Percentiles rank a stretch among this genome's conserved stretches.
Conservation (phyloP, 2,113 vertebrate genomes). For the Phoenicopterus ruber region DNA sequence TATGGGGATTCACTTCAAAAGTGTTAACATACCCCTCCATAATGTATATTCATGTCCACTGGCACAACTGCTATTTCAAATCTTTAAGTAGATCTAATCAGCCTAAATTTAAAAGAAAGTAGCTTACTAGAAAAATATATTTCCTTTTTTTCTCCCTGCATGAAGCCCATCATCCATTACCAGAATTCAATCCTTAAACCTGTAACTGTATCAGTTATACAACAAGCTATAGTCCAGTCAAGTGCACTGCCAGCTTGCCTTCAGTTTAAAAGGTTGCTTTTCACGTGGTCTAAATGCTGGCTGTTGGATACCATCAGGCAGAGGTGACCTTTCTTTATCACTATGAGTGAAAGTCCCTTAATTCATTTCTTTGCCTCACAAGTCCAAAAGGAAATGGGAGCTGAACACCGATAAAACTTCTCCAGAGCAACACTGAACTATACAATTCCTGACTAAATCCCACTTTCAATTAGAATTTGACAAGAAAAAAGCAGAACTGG, state of each 20-base stretch:
- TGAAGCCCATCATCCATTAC: not conserved
- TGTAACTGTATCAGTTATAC: not conserved
- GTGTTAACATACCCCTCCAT: not conserved
- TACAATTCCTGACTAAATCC: not conserved
- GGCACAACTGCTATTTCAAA: slow-evolving; percentile 1
- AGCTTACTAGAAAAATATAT: not conserved
- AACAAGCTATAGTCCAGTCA: not conserved
- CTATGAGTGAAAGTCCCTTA: not conserved
- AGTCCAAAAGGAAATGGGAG: not conserved
- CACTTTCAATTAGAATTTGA: not conserved
- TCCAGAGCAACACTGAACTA: not conserved
- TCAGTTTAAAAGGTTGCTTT: not conserved
- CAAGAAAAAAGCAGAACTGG: not conserved
- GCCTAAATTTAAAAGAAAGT: not conserved
- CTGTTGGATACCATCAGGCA: not conserved
- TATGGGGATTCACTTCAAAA: slow-evolving; percentile 45
- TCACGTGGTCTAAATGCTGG: not conserved
- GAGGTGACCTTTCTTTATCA: not conserved
- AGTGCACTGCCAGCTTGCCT: not conserved
- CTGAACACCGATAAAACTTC: not conserved
- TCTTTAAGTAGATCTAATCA: not conserved
- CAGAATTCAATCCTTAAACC: not conserved
- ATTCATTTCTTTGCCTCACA: not conserved
- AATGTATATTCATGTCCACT: slow-evolving; percentile 42
- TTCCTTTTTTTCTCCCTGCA: not conserved